phyloP scores from a whole-genome alignment of 2,113 vertebrate genomes.

The Capricornis sumatraensis region DNA sequence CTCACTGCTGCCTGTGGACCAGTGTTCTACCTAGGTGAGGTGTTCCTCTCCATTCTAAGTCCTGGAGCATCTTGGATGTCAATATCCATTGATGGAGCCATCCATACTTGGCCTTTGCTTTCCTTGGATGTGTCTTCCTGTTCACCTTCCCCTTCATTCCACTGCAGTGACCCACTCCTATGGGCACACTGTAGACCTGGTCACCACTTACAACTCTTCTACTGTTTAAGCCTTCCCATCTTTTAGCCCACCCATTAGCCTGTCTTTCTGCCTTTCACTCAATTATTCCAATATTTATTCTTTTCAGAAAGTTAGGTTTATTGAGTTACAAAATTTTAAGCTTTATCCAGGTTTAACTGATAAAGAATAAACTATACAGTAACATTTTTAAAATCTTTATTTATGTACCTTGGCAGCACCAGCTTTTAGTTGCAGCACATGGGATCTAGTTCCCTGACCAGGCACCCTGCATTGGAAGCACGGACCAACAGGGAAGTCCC shows the following conservation, averaged over 20 bases:
- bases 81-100: not conserved
- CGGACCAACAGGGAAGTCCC: fast-evolving
- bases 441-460: not conserved
- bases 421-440: not conserved
- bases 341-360: not conserved
- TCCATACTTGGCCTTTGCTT: not conserved
- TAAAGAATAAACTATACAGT: not conserved
- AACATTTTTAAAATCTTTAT: not conserved
- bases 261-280: not conserved
- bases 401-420: not conserved
- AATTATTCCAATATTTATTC: not conserved
- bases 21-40: not conserved
- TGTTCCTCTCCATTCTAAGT: not conserved
- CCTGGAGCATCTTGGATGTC: not conserved
- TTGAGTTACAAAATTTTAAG: not conserved
- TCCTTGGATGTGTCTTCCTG: not conserved
- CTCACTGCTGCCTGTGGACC: not conserved
- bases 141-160: not conserved
- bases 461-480: not conserved
- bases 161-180: not conserved
- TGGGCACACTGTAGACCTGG: not conserved
- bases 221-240: not conserved
- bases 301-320: not conserved
- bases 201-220: not conserved
- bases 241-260: not conserved